Evolutionary conservation across 1,140 invertebrate species (phyloP), one percentile per base, ranked within the genome.

Genomic region (Mamestra configurata): DNA sequence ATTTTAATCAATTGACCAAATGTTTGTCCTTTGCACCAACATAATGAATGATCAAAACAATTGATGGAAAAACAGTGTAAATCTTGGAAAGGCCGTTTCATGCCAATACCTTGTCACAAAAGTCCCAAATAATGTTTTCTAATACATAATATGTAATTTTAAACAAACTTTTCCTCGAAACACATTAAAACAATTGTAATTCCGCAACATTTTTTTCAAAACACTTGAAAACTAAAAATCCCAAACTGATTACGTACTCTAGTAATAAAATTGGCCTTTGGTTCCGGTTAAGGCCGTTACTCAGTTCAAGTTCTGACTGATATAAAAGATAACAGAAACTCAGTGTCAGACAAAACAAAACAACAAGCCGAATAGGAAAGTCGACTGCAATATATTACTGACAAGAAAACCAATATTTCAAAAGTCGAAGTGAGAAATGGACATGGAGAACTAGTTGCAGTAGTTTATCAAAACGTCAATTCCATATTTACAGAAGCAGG

Each of bases 201-300:
- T 11, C n/a, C 27, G 10, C 18, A 31, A 18, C n/a, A 37, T 37
- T 55, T 3, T 55, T 72, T 55, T 55, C 49, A 72, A 27, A 55
- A 72, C 55, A 27, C 46, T 22, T 59, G 27, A 73, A 72, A 64
- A 73, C 68, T 20, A 31, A 79, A 72, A 59, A 64, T 64, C 75
- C 20, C 13, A 37, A 76, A 49, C 46, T 35, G 46, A 71, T 51
- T 71, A 31, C 27, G 27, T 31, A 31, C 43, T 8, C 15, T 4
- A n/a, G 15, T 20, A 49, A 72, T 24, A 49, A 24, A 75, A 76
- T 76, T 66, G 76, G 57, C 76, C 80, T 81, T 77, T 77, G 46
- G 57, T 77, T 72, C 79, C 49, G 55, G 66, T 78, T 77, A 73
- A 81, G 80, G 80, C 31, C 80, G 57, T 31, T 35, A 40, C 13